Evolutionary conservation across 2,888 invertebrate species (phyloP).

Genomic region (Pterostichus madidus): DNA sequence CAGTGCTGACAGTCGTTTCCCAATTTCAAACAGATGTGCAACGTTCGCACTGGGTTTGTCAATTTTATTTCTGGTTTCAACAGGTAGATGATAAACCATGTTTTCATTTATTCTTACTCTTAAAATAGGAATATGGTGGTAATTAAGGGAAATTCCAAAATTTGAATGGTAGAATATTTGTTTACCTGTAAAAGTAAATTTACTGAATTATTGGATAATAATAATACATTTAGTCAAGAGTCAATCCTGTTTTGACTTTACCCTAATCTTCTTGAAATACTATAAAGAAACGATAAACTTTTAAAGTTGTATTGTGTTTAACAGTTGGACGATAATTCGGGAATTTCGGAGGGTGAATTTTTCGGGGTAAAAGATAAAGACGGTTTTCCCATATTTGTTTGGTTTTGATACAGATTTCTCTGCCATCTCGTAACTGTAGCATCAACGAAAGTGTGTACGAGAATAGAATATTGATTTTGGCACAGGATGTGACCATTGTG

Average conservation of each 20-base stretch:
- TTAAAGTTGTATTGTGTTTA: background rate
- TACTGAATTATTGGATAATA: constrained; percentile 32
- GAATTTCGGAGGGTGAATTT: background rate
- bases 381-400: background rate
- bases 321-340: background rate
- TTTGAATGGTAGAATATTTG: constrained; percentile 28
- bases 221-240: background rate
- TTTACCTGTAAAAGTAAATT: constrained; percentile 16
- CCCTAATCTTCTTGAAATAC: background rate
- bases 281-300: background rate
- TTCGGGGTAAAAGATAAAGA: background rate
- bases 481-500: background rate
- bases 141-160: constrained; percentile 48
- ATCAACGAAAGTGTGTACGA: constrained; percentile 1
- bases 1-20: constrained; percentile 29
- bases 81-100: background rate
- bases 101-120: background rate
- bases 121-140: background rate
- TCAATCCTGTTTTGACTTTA: background rate
- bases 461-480: constrained; percentile 52
- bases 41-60: background rate
- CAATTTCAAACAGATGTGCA: constrained; percentile 14
- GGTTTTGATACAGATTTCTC: background rate
- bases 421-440: constrained; percentile 22
- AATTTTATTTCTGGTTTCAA: background rate